Percentiles rank a stretch among this genome's conserved stretches.
These are phyloP conservation scores for Cottus gobio DNA, from an alignment of 2,113 vertebrate species.

Conservation along the genomic window DNA sequence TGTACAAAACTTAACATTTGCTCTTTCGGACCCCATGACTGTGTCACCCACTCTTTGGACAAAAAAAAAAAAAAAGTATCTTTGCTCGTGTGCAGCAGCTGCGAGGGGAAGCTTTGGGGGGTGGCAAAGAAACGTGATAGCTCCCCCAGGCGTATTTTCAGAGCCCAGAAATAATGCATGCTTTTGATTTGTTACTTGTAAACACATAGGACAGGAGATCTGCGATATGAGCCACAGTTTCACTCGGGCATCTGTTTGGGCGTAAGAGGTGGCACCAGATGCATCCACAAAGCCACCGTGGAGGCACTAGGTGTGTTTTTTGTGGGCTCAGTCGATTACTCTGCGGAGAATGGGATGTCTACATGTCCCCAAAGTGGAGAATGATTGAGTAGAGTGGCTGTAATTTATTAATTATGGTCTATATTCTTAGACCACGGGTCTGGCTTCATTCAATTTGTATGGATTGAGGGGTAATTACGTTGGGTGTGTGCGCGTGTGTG, in stretches of 20 bases:
- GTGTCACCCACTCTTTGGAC: conserved; percentile 50
- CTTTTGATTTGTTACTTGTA: conserved; percentile 84
- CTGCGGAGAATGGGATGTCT: conserved; percentile 64
- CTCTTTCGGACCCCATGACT: not conserved
- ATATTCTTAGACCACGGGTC: conserved; percentile 77
- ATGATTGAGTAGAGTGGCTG: conserved; percentile 79
- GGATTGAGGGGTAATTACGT: conserved; percentile 76
- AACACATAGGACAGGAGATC: conserved; percentile 74
- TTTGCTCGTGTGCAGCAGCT: conserved; percentile 73
- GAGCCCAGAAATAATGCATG: conserved; percentile 75
- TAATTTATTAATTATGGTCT: conserved; percentile 84
- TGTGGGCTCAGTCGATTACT: conserved; percentile 66
- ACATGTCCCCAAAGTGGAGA: conserved; percentile 75
- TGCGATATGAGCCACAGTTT: conserved; percentile 57
- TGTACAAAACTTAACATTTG: not conserved
- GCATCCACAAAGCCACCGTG: conserved; percentile 42
- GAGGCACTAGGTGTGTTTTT: conserved; percentile 59
- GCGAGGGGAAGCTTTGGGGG: conserved; percentile 59
- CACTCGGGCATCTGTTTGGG: conserved; percentile 64
- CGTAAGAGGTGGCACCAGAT: conserved; percentile 62
- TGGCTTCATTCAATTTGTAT: conserved; percentile 81
- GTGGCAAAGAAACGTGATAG: conserved; percentile 59
- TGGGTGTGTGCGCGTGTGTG: conserved; percentile 49
- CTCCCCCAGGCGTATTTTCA: conserved; percentile 80
- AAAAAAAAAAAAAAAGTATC: conserved; percentile 30